Evolutionary conservation across 2,797 vertebrate species (phyloP).

Genomic region (Threskiornis aethiopicus): DNA sequence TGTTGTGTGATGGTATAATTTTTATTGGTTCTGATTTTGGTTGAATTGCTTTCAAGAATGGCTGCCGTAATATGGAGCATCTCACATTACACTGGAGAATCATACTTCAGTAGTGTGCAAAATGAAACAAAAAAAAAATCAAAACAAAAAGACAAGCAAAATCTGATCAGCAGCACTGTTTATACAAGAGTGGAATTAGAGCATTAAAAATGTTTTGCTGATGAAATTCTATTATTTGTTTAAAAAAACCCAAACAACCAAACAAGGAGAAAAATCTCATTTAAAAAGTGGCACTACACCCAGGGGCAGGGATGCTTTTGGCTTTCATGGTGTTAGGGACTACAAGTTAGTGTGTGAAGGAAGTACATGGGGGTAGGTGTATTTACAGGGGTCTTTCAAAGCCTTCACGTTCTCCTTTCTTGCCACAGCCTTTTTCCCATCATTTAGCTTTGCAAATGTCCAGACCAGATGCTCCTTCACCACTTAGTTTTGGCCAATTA

Average conservation of each 20-base stretch:
- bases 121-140: background rate
- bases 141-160: background rate
- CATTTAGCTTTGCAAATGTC: background rate
- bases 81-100: background rate
- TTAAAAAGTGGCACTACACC: background rate
- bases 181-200: background rate
- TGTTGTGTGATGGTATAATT: background rate
- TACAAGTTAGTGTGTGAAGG: background rate
- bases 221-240: background rate
- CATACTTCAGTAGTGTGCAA: background rate
- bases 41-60: background rate
- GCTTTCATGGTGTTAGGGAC: background rate
- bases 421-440: background rate
- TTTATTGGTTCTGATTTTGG: background rate
- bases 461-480: background rate
- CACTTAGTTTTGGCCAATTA: background rate
- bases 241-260: background rate
- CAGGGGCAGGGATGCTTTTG: background rate
- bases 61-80: background rate
- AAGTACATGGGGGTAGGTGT: background rate
- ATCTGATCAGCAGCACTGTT: background rate
- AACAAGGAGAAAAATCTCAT: background rate
- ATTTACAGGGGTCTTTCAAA: background rate
- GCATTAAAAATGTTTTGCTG: background rate
- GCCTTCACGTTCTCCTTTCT: background rate